Conservation (phyloP, 2,888 invertebrate species). For the Sphaerophoria rueppellii region DNA sequence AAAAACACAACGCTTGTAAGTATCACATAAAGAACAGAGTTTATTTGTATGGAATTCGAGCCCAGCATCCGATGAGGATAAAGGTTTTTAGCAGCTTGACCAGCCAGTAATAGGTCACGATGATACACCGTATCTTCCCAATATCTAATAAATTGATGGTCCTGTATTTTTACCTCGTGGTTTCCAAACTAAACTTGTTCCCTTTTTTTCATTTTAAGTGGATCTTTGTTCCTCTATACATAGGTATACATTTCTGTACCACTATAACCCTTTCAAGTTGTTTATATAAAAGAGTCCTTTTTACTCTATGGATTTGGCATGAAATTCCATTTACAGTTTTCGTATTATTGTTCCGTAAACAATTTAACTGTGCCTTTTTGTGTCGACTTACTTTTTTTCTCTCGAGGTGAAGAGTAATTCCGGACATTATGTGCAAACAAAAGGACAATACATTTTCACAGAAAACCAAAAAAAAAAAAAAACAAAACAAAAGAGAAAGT, state of each 20-base stretch:
- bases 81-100: conserved; percentile 29
- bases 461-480: neutral
- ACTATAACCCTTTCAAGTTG: neutral
- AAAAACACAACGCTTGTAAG: neutral
- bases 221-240: neutral
- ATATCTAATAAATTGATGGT: conserved; percentile 60
- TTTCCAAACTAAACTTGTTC: conserved; percentile 9
- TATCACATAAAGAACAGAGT: no score
- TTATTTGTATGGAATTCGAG: neutral
- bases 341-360: conserved; percentile 51
- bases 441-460: conserved; percentile 25
- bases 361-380: conserved; percentile 43
- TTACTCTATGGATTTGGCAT: conserved; percentile 24
- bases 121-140: no score
- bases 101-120: neutral
- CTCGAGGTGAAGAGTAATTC: conserved; percentile 34
- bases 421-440: conserved; percentile 28
- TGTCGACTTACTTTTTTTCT: conserved; percentile 24
- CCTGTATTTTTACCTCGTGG: conserved; percentile 47
- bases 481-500: neutral
- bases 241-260: neutral
- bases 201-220: no score
- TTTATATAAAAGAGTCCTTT: neutral
- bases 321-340: conserved; percentile 32
- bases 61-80: conserved; percentile 1